These are phyloP conservation scores for Numenius arquata DNA, from an alignment of 2,113 vertebrate species.

Conservation along the genomic window DNA sequence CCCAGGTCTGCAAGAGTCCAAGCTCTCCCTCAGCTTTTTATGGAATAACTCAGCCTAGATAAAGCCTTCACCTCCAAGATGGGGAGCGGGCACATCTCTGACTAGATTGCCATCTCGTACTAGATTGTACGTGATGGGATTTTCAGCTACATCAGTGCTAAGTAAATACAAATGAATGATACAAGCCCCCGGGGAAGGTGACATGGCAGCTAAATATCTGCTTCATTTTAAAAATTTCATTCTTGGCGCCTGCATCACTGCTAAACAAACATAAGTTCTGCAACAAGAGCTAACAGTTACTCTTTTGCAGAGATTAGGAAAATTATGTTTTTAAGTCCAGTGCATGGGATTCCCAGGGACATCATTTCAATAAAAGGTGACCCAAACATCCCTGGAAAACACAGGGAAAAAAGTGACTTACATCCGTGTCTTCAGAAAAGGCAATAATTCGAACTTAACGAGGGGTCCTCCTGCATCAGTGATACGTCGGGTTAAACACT, in stretches of 20 bases:
- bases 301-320: neutral
- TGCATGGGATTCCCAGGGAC: neutral
- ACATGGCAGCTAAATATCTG: neutral
- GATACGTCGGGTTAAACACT: neutral
- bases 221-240: neutral
- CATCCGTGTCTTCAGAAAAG: neutral
- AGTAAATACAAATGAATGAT: slow-evolving; percentile 11
- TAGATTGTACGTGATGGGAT: neutral
- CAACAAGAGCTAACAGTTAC: neutral
- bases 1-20: neutral
- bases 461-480: neutral
- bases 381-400: neutral
- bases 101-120: neutral
- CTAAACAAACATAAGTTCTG: neutral
- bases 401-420: neutral
- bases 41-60: neutral
- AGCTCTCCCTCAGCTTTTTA: neutral
- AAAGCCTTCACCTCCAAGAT: neutral
- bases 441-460: neutral
- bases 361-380: neutral
- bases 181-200: neutral
- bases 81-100: neutral
- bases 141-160: neutral
- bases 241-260: neutral
- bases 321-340: neutral